Percentiles rank a stretch among this genome's conserved stretches.
phyloP scores from a whole-genome alignment of 2,113 vertebrate genomes.

The Malurus cyaneus region DNA sequence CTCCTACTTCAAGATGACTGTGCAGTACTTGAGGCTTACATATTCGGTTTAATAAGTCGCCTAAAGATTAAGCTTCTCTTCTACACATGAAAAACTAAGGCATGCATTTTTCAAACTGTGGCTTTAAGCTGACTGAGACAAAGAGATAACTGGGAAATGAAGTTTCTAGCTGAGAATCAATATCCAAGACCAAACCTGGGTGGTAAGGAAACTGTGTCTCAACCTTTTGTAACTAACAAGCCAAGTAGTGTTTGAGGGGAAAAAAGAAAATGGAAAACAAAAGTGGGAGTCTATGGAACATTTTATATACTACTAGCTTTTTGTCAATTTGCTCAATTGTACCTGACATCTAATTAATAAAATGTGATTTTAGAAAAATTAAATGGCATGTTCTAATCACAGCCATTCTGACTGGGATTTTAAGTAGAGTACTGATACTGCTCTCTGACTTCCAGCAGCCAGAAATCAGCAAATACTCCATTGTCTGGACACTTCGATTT shows the following conservation, averaged over 20 bases:
- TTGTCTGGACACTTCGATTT: background rate
- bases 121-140: background rate
- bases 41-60: background rate
- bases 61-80: background rate
- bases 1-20: background rate
- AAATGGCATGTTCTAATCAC: background rate
- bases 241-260: accelerated
- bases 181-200: background rate
- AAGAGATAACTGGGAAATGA: background rate
- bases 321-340: background rate
- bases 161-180: background rate
- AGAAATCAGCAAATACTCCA: background rate
- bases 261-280: accelerated
- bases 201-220: background rate
- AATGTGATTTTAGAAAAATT: background rate
- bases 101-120: background rate
- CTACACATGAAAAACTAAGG: background rate
- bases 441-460: background rate
- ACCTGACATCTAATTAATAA: background rate
- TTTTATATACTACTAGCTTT: background rate
- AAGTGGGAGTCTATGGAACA: background rate
- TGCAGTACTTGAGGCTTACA: background rate
- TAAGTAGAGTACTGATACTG: background rate
- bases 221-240: background rate
- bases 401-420: background rate